phyloP scores from a whole-genome alignment of 2,888 invertebrate genomes.

The Cybosia mesomella region DNA sequence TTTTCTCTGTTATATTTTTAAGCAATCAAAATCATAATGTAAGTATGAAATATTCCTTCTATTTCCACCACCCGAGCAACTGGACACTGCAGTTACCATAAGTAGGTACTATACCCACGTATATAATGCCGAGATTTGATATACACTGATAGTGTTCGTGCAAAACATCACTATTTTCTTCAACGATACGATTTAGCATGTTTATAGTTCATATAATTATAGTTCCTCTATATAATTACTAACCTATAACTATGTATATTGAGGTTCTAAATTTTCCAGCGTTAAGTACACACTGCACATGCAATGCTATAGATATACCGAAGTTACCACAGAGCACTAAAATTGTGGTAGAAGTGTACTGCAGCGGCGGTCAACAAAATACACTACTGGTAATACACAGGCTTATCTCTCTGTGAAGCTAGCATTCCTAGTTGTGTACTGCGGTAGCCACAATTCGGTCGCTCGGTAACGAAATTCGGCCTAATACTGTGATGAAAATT shows the following conservation, averaged over 20 bases:
- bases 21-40: too few relatives aligned
- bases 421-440: slow-evolving; percentile 43
- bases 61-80: too few relatives aligned
- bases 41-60: too few relatives aligned
- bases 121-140: too few relatives aligned
- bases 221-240: neutral
- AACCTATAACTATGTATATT: neutral
- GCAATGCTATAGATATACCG: slow-evolving; percentile 24
- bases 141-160: too few relatives aligned
- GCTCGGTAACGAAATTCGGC: slow-evolving; percentile 33
- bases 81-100: too few relatives aligned
- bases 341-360: slow-evolving; percentile 51
- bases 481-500: neutral
- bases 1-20: too few relatives aligned
- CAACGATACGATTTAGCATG: too few relatives aligned
- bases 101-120: too few relatives aligned
- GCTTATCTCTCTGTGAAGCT: slow-evolving; percentile 35
- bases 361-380: slow-evolving; percentile 51
- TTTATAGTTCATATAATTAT: too few relatives aligned
- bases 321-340: slow-evolving; percentile 50
- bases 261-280: neutral
- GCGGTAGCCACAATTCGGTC: slow-evolving; percentile 46
- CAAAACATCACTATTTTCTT: too few relatives aligned
- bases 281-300: slow-evolving; percentile 25
- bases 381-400: slow-evolving; percentile 47